Evolutionary conservation across 2,797 vertebrate species (phyloP), one percentile per base, ranked within the genome.

Genomic region (Capromys pilorides): DNA sequence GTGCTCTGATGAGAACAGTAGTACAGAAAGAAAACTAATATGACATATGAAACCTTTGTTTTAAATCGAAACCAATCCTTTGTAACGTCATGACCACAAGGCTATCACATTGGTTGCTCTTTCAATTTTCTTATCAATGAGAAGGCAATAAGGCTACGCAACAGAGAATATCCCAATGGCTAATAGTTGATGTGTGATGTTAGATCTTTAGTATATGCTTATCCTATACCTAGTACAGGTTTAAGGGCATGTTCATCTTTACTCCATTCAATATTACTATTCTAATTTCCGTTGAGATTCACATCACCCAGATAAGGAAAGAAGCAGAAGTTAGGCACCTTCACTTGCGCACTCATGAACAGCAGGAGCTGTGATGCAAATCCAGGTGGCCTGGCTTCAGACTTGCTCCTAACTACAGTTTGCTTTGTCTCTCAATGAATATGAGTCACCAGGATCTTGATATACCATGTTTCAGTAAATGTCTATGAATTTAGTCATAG

Each of bases 371-470:
- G 1, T 57, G 21, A 66, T 71, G n/a, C 28, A 82, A 77, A 92
- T 31, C 31, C 39, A 3, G 51, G 33, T 73, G 39, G 45, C 84
- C 41, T 88, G 81, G n/a, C 41, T 86, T 95, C 62, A 57, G 6
- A 94, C 91, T 4, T 79, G 28, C 57, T 88, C 81, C 64, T 64
- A 64, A 88, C 11, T 51, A 94, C 45, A 39, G 5, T 54, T 88
- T 69, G 92, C 91, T 94, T 90, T 82, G 21, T 24, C 75, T 61
- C 41, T 97, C 61, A 93, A 5, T 36, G 6, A 77, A 67, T 67
- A 54, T 26, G 78, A 86, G 54, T 67, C 26, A 45, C 71, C n/a
- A 9, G 13, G 13, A 96, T 21, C 39, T 16, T n/a, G 22, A 87
- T 62, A 16, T 33, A 81, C 9, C 84, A 19, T 21, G 71, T 31